phyloP scores from a whole-genome alignment of 2,113 vertebrate genomes.

The Sclerurus mexicanus region DNA sequence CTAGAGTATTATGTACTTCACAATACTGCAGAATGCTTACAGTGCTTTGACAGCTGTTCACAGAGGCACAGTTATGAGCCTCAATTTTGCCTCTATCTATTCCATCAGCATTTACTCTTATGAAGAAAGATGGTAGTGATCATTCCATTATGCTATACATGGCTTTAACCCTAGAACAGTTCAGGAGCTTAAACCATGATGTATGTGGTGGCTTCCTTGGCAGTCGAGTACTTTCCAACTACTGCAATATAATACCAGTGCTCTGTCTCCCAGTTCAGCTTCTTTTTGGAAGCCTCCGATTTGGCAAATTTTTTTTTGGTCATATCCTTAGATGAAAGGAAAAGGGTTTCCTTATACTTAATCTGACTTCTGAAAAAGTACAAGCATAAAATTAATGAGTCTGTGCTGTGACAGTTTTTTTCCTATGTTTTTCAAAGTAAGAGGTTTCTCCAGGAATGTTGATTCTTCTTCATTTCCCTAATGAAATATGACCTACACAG shows the following conservation, averaged over 20 bases:
- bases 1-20: neutral
- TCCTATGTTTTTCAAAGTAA: neutral
- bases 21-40: neutral
- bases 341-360: neutral
- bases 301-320: neutral
- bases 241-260: rapidly evolving
- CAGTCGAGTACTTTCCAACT: neutral
- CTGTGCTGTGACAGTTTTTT: neutral
- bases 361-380: neutral
- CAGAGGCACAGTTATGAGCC: neutral
- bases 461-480: neutral
- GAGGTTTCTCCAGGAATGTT: neutral
- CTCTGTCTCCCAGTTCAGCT: neutral
- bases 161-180: neutral
- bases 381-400: neutral
- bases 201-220: neutral
- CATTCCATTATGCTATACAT: neutral
- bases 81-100: constrained; percentile 2
- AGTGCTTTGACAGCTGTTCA: constrained; percentile 19
- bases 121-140: constrained; percentile 5
- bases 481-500: neutral
- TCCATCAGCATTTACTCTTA: neutral
- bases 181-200: neutral
- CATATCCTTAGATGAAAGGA: neutral
- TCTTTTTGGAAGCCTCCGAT: neutral